Evolutionary conservation across 2,888 invertebrate genomes (phyloP).

Genomic region (Sclerodermus sp.): DNA sequence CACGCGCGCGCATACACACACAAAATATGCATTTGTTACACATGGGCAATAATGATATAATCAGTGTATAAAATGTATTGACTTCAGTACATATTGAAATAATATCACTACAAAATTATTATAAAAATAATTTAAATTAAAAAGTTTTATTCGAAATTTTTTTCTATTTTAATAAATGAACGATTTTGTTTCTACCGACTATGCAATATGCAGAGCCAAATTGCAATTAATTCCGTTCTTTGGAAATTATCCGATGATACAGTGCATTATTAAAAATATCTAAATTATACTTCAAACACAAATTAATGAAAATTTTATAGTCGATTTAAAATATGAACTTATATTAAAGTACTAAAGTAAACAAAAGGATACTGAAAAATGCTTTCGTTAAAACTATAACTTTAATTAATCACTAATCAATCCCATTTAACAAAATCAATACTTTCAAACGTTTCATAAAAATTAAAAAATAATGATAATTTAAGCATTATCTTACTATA

Average conservation of each 20-base stretch:
- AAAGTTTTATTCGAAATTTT: constrained; percentile 13
- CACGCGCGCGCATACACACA: constrained; percentile 10
- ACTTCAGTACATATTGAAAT: constrained; percentile 28
- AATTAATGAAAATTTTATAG: too few relatives aligned
- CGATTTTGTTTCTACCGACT: constrained; percentile 12
- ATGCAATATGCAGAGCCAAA: constrained; percentile 29
- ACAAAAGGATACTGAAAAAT: too few relatives aligned
- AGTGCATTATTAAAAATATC: neutral
- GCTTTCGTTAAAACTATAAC: too few relatives aligned
- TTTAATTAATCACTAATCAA: too few relatives aligned
- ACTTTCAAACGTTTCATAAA: too few relatives aligned
- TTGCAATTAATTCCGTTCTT: constrained; percentile 12
- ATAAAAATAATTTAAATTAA: constrained; percentile 42
- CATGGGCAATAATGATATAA: constrained; percentile 26
- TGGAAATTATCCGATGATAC: too few relatives aligned
- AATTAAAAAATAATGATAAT: too few relatives aligned
- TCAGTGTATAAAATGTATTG: constrained; percentile 17
- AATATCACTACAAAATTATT: constrained; percentile 32
- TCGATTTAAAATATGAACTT: too few relatives aligned
- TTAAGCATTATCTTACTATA: too few relatives aligned
- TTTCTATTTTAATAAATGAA: constrained; percentile 17
- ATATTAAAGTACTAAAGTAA: too few relatives aligned
- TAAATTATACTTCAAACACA: too few relatives aligned
- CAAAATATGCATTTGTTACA: constrained; percentile 26
- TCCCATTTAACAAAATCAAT: too few relatives aligned